Evolutionary conservation across 2,113 vertebrate genomes (phyloP).

Genomic region (Lepus americanus): DNA sequence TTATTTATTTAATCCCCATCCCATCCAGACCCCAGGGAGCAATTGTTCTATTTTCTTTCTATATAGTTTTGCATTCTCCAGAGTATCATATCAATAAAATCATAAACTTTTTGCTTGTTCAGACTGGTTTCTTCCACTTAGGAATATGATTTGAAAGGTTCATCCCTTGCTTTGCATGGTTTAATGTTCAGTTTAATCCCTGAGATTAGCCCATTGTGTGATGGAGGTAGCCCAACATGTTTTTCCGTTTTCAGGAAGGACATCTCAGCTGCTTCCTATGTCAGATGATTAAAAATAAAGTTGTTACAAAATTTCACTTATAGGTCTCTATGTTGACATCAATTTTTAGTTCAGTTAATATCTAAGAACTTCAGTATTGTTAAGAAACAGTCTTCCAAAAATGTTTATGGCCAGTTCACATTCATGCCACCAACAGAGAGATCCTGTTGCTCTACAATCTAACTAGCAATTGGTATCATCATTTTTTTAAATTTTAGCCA

Average conservation of each 20-base stretch:
- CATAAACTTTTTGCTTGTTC: neutral
- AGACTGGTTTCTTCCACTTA: neutral
- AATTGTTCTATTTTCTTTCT: neutral
- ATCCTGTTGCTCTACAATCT: neutral
- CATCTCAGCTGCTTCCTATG: neutral
- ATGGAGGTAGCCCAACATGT: neutral
- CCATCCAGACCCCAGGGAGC: neutral
- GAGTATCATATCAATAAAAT: neutral
- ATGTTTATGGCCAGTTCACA: neutral
- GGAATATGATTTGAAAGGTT: neutral
- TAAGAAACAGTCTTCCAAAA: neutral
- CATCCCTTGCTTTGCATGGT: neutral
- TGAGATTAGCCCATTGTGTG: neutral
- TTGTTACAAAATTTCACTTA: neutral
- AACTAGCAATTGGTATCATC: neutral
- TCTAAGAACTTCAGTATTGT: neutral
- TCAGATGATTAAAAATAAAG: neutral
- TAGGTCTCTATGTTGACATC: neutral
- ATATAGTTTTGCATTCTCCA: neutral
- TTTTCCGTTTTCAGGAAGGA: neutral
- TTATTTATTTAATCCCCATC: neutral
- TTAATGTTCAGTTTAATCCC: neutral
- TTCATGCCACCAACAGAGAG: neutral
- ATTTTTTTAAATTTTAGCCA: neutral
- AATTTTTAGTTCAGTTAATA: neutral